Conservation (phyloP, 1,140 invertebrate species). For the Oppia nitens region DNA sequence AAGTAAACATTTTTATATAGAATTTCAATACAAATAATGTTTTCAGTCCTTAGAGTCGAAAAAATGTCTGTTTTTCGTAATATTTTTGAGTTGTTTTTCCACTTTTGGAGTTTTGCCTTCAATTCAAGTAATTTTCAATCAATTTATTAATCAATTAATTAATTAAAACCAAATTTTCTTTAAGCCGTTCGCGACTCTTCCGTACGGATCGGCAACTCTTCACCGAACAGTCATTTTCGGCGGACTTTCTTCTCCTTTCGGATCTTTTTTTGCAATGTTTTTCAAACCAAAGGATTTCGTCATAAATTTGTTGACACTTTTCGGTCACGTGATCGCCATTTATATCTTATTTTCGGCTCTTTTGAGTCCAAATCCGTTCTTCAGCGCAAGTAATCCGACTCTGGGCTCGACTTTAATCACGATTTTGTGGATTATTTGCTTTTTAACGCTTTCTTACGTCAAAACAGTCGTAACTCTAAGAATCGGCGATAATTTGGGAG, state of each 20-base stretch:
- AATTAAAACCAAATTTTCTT: conserved; percentile 57
- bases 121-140: conserved; percentile 10
- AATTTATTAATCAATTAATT: conserved; percentile 36
- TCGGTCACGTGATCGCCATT: conserved; percentile 33
- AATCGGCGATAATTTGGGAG: conserved; percentile 35
- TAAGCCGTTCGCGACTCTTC: conserved; percentile 68
- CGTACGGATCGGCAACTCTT: conserved; percentile 64
- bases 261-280: conserved; percentile 61
- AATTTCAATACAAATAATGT: conserved; percentile 25
- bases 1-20: not conserved
- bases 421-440: conserved; percentile 45
- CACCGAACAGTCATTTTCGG: conserved; percentile 60
- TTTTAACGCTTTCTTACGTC: conserved; percentile 53
- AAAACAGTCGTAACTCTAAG: conserved; percentile 61
- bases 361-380: conserved; percentile 52
- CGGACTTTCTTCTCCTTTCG: conserved; percentile 64
- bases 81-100: conserved; percentile 5
- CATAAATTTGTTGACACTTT: conserved; percentile 25
- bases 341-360: conserved; percentile 52
- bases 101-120: conserved; percentile 14
- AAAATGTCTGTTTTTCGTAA: conserved; percentile 5
- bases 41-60: conserved; percentile 30
- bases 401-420: conserved; percentile 49
- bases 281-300: conserved; percentile 23
- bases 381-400: conserved; percentile 32